phyloP scores from a whole-genome alignment of 2,113 vertebrate genomes.

The Barnardius zonarius region DNA sequence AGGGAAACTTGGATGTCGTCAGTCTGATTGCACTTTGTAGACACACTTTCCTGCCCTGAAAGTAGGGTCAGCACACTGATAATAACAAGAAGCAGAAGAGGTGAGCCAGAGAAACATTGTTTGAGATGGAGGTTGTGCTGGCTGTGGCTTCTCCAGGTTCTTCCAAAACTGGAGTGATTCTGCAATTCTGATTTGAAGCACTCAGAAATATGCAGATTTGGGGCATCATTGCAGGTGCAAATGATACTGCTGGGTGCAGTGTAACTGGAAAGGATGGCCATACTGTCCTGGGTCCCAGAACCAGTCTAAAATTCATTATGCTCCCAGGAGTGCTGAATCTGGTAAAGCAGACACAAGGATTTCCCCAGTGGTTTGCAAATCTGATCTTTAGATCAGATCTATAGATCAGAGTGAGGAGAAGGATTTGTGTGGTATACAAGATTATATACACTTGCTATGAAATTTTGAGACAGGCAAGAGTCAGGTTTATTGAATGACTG shows the following conservation, averaged over 20 bases:
- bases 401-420: background rate
- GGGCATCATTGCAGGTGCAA: background rate
- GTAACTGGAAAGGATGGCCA: background rate
- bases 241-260: background rate
- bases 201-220: background rate
- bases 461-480: background rate
- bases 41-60: background rate
- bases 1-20: background rate
- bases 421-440: background rate
- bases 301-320: background rate
- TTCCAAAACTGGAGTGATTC: background rate
- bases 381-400: background rate
- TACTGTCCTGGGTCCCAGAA: background rate
- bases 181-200: background rate
- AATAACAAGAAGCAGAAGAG: background rate
- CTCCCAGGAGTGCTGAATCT: accelerated
- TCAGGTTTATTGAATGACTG: background rate
- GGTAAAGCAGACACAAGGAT: background rate
- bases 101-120: background rate
- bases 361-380: background rate
- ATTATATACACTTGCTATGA: background rate
- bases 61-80: background rate
- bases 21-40: background rate
- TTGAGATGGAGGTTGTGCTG: background rate
- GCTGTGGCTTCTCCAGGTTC: background rate